These are phyloP conservation scores for Megalurothrips usitatus DNA, from an alignment of 2,888 invertebrate genomes.

Conservation along the genomic window DNA sequence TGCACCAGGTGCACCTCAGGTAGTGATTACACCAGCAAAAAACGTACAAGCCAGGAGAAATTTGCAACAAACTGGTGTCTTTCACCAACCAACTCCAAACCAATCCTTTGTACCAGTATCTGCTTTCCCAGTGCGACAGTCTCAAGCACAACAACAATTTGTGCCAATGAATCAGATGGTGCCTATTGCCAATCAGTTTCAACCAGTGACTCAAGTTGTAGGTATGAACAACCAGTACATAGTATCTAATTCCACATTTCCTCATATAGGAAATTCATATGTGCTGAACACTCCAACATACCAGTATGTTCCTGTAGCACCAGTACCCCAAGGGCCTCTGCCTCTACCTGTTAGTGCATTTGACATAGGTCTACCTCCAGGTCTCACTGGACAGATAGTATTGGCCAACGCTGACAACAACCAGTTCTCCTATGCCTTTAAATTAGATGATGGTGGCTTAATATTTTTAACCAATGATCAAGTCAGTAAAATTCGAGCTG, in stretches of 20 bases:
- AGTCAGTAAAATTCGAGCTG: slow-evolving; percentile 47
- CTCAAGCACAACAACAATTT: background rate
- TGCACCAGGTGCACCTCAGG: background rate
- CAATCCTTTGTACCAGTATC: background rate
- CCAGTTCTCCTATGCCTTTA: slow-evolving; percentile 42
- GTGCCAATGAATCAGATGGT: background rate
- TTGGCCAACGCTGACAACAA: slow-evolving; percentile 33
- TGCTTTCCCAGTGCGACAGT: background rate
- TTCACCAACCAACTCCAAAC: background rate
- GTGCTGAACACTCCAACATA: background rate
- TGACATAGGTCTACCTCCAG: slow-evolving; percentile 27
- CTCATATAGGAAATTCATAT: background rate
- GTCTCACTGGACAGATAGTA: slow-evolving; percentile 33
- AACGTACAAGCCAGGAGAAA: background rate
- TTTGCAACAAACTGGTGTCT: background rate
- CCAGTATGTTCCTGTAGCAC: background rate
- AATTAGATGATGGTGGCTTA: slow-evolving; percentile 47
- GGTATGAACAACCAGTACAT: background rate
- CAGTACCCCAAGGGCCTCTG: background rate
- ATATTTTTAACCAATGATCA: slow-evolving; percentile 47
- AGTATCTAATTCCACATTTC: background rate
- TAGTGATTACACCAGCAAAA: background rate
- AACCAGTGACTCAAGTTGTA: background rate
- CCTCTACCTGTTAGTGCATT: slow-evolving; percentile 7
- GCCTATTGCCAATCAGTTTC: background rate